A percentile compares a stretch with the other conserved stretches of the same genome.
Evolutionary conservation across 2,797 vertebrate species (phyloP).

Genomic region (Sphaeramia orbicularis): DNA sequence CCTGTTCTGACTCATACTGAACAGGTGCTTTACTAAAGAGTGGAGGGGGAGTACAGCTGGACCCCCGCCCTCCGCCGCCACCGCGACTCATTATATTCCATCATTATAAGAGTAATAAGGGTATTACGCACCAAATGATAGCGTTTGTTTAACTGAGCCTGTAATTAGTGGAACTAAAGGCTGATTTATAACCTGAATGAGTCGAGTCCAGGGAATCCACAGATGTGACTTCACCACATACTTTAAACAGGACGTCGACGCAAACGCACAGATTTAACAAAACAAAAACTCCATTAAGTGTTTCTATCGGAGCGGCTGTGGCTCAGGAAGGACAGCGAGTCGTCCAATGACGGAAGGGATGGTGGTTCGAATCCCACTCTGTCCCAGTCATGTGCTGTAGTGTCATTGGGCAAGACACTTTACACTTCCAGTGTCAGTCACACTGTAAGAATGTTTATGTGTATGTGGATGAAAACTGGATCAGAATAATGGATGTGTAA

Average conservation of each 20-base stretch:
- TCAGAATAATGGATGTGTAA: too few relatives aligned
- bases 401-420: too few relatives aligned
- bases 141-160: conserved; percentile 57
- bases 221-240: conserved; percentile 54
- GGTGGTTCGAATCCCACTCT: too few relatives aligned
- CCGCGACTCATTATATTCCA: conserved; percentile 35
- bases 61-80: too few relatives aligned
- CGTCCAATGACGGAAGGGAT: too few relatives aligned
- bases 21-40: conserved; percentile 55
- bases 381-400: too few relatives aligned
- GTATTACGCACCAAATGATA: conserved; percentile 31
- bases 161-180: conserved; percentile 58
- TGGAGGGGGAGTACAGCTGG: conserved; percentile 58
- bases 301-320: too few relatives aligned
- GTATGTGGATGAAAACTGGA: too few relatives aligned
- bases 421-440: too few relatives aligned
- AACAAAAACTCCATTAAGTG: too few relatives aligned
- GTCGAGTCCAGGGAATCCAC: conserved; percentile 44
- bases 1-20: conserved; percentile 45
- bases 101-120: conserved; percentile 56
- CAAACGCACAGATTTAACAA: neutral
- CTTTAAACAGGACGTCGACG: conserved; percentile 14
- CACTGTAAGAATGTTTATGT: too few relatives aligned
- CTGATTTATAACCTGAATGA: conserved; percentile 42
- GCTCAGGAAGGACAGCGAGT: too few relatives aligned